phyloP scores from a whole-genome alignment of 2,113 vertebrate species.

The Leucoraja erinaceus region DNA sequence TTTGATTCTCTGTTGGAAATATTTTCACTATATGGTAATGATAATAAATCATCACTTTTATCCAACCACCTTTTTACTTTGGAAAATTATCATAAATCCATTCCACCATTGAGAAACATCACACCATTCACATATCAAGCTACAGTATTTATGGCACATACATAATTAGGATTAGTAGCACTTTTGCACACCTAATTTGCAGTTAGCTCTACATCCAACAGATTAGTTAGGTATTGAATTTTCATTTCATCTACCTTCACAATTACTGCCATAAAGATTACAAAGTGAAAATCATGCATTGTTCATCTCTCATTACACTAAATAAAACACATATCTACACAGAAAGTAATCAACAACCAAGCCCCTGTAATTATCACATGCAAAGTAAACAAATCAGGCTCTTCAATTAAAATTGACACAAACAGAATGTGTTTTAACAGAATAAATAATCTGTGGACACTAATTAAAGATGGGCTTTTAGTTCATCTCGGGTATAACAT shows the following conservation, averaged over 20 bases:
- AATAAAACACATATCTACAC: background rate
- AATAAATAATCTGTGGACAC: background rate
- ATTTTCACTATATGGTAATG: background rate
- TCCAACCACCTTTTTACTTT: background rate
- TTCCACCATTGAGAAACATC: constrained; percentile 19
- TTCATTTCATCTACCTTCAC: background rate
- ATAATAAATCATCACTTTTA: background rate
- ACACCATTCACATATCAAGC: background rate
- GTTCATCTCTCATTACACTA: background rate
- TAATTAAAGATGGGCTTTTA: background rate
- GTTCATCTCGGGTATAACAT: background rate
- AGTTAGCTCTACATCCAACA: background rate
- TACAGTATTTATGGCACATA: constrained; percentile 10
- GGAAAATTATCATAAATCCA: constrained; percentile 29
- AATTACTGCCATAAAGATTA: background rate
- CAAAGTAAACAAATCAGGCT: background rate
- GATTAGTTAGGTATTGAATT: constrained; percentile 8
- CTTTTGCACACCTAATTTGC: constrained; percentile 3
- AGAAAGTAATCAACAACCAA: background rate
- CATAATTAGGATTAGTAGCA: background rate
- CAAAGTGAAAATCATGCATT: background rate
- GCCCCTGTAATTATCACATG: background rate
- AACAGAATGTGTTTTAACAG: background rate
- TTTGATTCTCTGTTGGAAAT: background rate
- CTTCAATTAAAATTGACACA: background rate